Evolutionary conservation across 2,797 vertebrate species (phyloP).

Genomic region (Pantherophis alleghaniensis): DNA sequence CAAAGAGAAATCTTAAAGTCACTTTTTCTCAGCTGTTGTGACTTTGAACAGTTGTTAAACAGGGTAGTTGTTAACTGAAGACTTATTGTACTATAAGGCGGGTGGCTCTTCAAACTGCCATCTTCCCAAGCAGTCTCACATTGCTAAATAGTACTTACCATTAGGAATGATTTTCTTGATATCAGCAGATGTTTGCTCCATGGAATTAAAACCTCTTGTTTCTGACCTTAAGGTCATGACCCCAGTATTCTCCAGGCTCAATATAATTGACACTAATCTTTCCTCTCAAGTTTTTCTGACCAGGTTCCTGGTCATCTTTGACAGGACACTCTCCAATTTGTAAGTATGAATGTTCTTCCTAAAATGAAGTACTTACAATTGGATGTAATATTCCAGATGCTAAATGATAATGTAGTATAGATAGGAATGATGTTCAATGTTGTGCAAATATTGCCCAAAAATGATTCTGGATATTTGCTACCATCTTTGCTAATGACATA

Average conservation of each 20-base stretch:
- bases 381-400: background rate
- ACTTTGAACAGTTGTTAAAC: background rate
- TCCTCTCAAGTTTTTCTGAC: background rate
- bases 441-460: background rate
- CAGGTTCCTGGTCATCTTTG: background rate
- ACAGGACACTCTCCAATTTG: background rate
- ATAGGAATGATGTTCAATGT: background rate
- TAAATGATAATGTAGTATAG: background rate
- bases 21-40: background rate
- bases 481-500: background rate
- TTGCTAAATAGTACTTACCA: background rate
- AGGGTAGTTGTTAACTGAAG: background rate
- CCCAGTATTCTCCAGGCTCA: background rate
- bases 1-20: background rate
- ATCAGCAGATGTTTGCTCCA: background rate
- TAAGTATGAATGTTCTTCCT: background rate
- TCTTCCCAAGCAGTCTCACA: background rate
- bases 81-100: background rate
- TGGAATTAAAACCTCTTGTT: background rate
- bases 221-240: background rate
- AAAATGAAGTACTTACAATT: background rate
- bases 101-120: background rate
- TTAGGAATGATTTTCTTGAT: background rate
- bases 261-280: background rate
- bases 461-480: background rate